A percentile compares a stretch with the other conserved stretches of the same genome.
These are phyloP conservation scores for Bellardia bayeri DNA, from an alignment of 2,888 invertebrate genomes.

Conservation along the genomic window DNA sequence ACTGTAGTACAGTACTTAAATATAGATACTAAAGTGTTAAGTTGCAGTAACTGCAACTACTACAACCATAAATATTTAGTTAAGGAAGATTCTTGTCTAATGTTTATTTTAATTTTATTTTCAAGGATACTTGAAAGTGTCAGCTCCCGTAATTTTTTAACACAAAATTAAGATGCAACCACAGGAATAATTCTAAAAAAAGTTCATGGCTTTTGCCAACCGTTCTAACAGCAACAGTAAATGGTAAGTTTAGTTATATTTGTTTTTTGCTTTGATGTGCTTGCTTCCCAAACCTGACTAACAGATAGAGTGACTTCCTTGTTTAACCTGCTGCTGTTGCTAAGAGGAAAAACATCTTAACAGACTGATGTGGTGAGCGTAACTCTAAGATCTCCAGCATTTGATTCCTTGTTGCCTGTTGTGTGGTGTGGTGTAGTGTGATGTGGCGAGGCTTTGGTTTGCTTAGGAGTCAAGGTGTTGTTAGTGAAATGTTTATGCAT, in stretches of 20 bases:
- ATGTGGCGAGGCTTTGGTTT: slow-evolving; percentile 8
- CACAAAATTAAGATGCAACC: slow-evolving; percentile 69
- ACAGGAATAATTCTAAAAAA: slow-evolving; percentile 60
- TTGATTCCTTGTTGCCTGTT: slow-evolving; percentile 34
- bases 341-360: slow-evolving; percentile 15
- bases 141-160: slow-evolving; percentile 61
- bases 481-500: slow-evolving; percentile 43
- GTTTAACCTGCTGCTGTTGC: slow-evolving; percentile 50
- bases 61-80: not conserved
- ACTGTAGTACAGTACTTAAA: not conserved
- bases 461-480: slow-evolving; percentile 32
- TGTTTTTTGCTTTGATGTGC: not conserved
- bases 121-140: slow-evolving; percentile 67
- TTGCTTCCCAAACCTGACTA: not conserved
- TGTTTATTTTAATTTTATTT: slow-evolving; percentile 40
- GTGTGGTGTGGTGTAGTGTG: slow-evolving; percentile 1
- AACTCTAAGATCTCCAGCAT: slow-evolving; percentile 28
- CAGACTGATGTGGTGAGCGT: slow-evolving; percentile 50
- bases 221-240: slow-evolving; percentile 15
- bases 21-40: slow-evolving; percentile 33
- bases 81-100: slow-evolving; percentile 35
- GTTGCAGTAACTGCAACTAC: slow-evolving; percentile 1
- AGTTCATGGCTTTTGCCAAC: slow-evolving; percentile 50
- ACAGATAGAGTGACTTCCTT: slow-evolving; percentile 56
- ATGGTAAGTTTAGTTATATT: slow-evolving; percentile 29